These are phyloP conservation scores for Myiozetetes cayanensis DNA, from an alignment of 2,113 vertebrate species.

Conservation along the genomic window DNA sequence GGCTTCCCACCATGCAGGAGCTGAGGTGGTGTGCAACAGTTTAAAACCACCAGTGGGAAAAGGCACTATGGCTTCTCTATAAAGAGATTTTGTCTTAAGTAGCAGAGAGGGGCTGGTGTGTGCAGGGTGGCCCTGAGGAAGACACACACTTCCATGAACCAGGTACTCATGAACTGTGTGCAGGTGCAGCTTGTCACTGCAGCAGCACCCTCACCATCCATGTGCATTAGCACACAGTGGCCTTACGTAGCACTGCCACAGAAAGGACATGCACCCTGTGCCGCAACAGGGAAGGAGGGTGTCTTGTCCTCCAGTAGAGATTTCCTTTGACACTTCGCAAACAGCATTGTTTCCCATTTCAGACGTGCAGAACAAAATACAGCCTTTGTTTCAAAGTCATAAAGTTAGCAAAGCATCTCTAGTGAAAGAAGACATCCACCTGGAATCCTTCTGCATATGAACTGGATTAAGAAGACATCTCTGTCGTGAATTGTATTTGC, in stretches of 20 bases:
- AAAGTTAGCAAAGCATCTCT: neutral
- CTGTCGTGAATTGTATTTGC: neutral
- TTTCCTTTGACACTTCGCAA: neutral
- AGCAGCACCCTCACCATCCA: neutral
- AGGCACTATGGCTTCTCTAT: neutral
- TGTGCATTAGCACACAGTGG: neutral
- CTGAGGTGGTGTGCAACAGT: neutral
- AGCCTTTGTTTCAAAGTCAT: neutral
- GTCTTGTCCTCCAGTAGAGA: neutral
- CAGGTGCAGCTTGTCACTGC: neutral
- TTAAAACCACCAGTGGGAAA: neutral
- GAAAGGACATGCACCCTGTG: neutral
- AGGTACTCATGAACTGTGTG: accelerated
- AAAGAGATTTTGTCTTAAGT: neutral
- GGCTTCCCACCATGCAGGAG: neutral
- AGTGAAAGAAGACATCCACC: neutral
- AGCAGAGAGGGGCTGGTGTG: neutral
- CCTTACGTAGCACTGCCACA: neutral
- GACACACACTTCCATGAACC: neutral
- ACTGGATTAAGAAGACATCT: neutral
- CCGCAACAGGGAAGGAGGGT: accelerated
- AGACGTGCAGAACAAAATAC: neutral
- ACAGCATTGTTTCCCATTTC: neutral
- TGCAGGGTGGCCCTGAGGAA: neutral
- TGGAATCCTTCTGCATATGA: neutral